Percentiles rank a stretch among this genome's conserved stretches.
Conservation (phyloP, 2,797 vertebrate species). For the Apogon hyalosoma region DNA sequence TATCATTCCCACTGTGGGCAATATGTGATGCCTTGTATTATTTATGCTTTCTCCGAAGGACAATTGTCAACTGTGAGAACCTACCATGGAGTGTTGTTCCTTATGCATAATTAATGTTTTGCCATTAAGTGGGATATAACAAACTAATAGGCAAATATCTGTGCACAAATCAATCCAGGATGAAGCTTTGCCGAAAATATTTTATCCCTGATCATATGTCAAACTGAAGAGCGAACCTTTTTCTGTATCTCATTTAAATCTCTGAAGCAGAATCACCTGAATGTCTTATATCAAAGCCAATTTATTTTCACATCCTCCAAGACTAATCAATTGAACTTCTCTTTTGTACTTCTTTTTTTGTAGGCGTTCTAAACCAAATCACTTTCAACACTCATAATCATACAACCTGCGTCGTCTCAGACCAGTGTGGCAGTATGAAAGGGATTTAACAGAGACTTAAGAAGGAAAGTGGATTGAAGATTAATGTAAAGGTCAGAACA, state of each 20-base stretch:
- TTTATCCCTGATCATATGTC: constrained; percentile 10
- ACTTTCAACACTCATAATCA: constrained; percentile 6
- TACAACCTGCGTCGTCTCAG: constrained; percentile 7
- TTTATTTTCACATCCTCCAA: constrained; percentile 49
- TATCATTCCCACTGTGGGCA: constrained; percentile 44
- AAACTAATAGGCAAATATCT: constrained; percentile 10
- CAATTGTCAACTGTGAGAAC: constrained; percentile 29
- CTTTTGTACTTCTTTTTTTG: constrained; percentile 32
- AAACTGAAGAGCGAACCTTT: constrained; percentile 15
- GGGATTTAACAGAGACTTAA: constrained; percentile 12
- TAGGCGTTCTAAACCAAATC: constrained; percentile 25
- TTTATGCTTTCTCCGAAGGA: constrained; percentile 49
- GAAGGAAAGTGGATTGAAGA: constrained; percentile 24
- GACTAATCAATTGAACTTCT: constrained; percentile 43
- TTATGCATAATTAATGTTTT: constrained; percentile 54
- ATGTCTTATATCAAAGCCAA: constrained; percentile 35
- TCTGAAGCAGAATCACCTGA: constrained; percentile 5
- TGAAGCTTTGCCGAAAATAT: constrained; percentile 6
- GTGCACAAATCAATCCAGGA: neutral
- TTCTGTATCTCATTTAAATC: constrained; percentile 21
- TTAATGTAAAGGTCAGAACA: constrained; percentile 27
- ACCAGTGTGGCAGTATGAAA: constrained; percentile 7
- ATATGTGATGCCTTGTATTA: constrained; percentile 61
- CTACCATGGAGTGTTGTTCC: constrained; percentile 31
- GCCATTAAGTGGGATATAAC: constrained; percentile 53